These are phyloP conservation scores for Hylomyscus alleni DNA, from an alignment of 2,797 vertebrate genomes.

Conservation along the genomic window DNA sequence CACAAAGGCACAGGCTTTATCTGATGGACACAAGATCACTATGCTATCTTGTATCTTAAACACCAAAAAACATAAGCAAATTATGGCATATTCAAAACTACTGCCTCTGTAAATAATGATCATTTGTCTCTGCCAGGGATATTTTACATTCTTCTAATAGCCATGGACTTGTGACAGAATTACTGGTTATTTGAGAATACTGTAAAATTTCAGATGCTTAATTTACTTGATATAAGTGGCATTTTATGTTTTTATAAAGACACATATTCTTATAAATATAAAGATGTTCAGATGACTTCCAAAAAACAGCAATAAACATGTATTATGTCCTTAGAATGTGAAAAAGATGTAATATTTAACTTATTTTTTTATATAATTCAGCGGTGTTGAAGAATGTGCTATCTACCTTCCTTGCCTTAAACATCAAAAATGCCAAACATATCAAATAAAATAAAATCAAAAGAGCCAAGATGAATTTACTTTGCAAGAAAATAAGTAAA, in stretches of 20 bases:
- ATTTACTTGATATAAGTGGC: background rate
- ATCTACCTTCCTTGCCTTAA: background rate
- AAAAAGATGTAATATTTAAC: background rate
- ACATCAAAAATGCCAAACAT: background rate
- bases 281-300: background rate
- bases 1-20: background rate
- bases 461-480: background rate
- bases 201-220: background rate
- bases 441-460: slow-evolving; percentile 42
- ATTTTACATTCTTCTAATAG: background rate
- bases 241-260: slow-evolving; percentile 12
- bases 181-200: background rate
- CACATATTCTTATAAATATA: slow-evolving; percentile 2
- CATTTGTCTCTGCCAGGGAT: background rate
- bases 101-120: background rate
- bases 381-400: background rate
- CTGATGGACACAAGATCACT: background rate
- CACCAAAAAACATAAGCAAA: background rate
- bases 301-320: background rate
- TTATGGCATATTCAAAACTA: background rate
- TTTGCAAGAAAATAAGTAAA: background rate
- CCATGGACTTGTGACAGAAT: background rate
- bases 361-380: background rate
- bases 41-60: background rate
- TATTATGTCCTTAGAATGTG: background rate